These are phyloP conservation scores for Corvus cornix DNA, from an alignment of 2,113 vertebrate species.

Conservation along the genomic window DNA sequence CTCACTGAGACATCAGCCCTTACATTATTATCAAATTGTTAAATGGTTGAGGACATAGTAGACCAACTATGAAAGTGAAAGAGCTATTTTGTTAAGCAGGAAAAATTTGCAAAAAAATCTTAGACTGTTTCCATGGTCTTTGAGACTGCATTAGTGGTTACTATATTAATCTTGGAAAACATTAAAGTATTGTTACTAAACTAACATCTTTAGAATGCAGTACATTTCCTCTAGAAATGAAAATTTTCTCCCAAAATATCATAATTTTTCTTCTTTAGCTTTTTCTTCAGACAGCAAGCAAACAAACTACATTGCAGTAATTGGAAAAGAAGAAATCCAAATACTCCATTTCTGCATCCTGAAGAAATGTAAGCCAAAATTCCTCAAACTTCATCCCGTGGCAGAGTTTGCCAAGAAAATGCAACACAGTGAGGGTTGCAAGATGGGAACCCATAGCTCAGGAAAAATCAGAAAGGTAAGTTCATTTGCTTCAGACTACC, in stretches of 20 bases:
- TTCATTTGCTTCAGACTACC: not conserved
- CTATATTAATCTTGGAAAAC: not conserved
- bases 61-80: not conserved
- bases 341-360: not conserved
- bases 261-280: not conserved
- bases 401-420: not conserved
- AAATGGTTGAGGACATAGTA: not conserved
- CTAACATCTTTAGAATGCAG: not conserved
- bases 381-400: not conserved
- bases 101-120: not conserved
- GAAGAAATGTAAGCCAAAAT: not conserved
- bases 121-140: not conserved
- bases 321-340: not conserved
- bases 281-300: not conserved
- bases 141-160: not conserved
- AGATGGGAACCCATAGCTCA: not conserved
- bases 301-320: not conserved
- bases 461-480: not conserved
- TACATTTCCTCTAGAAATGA: not conserved
- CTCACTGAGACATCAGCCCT: not conserved
- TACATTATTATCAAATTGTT: not conserved
- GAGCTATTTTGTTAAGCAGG: not conserved
- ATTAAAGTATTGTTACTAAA: not conserved
- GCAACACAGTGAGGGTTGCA: not conserved
- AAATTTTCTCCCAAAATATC: not conserved